Evolutionary conservation across 2,888 invertebrate genomes (phyloP).

Genomic region (Epinotia nisella): DNA sequence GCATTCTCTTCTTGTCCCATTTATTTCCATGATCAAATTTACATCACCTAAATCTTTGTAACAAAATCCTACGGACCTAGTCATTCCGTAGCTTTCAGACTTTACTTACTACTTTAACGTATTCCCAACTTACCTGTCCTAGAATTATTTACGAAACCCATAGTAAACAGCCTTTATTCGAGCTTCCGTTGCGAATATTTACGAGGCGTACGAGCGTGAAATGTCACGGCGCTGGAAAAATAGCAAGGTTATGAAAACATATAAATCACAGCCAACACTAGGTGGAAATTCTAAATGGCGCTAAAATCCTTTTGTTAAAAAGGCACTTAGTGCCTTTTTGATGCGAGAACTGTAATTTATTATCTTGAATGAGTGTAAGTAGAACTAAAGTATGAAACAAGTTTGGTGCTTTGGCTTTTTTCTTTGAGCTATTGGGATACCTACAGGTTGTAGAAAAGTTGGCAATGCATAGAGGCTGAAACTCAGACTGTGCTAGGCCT

Average conservation of each 20-base stretch:
- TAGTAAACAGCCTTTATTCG: conserved; percentile 19
- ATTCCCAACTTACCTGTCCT: background rate
- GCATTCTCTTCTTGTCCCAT: too few relatives aligned
- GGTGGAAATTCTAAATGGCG: background rate
- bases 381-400: conserved; percentile 18
- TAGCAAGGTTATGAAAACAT: conserved; percentile 40
- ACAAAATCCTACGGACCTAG: background rate
- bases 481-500: background rate
- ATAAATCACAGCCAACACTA: conserved; percentile 29
- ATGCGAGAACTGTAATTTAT: conserved; percentile 19
- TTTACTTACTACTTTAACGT: background rate
- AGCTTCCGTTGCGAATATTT: conserved; percentile 34
- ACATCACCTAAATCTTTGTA: background rate
- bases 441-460: background rate
- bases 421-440: background rate
- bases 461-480: background rate
- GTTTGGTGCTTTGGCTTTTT: conserved; percentile 1
- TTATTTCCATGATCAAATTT: background rate
- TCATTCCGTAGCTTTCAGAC: background rate
- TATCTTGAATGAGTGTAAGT: conserved; percentile 19
- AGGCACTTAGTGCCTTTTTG: conserved; percentile 2
- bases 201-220: conserved; percentile 31
- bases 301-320: background rate
- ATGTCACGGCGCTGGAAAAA: conserved; percentile 39
- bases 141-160: conserved; percentile 1